These are phyloP conservation scores for Spongilla lacustris DNA, from an alignment of 37 sponge, comb jelly and placozoan species.

Conservation along the genomic window DNA sequence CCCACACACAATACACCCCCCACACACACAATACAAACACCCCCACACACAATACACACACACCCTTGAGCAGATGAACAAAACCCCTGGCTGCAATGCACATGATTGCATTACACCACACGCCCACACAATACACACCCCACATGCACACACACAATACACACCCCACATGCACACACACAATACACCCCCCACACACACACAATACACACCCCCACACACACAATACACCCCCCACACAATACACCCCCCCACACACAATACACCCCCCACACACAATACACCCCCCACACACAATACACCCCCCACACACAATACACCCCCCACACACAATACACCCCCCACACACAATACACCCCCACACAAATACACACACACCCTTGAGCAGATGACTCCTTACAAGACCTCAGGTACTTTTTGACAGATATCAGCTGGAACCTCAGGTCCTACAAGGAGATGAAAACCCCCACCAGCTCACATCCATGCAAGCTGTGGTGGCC, in stretches of 20 bases:
- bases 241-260: slow-evolving; percentile 4
- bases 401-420: slow-evolving; percentile 50
- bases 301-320: slow-evolving; percentile 10
- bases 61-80: neutral
- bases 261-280: neutral
- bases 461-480: neutral
- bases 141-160: neutral
- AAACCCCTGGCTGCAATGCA: neutral
- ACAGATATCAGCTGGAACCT: slow-evolving; percentile 58
- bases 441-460: slow-evolving; percentile 22
- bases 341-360: neutral
- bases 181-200: slow-evolving; percentile 7
- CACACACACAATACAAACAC: slow-evolving; percentile 2
- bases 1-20: slow-evolving; percentile 4
- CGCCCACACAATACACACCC: slow-evolving; percentile 4
- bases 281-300: neutral
- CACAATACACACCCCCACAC: neutral
- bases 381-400: slow-evolving; percentile 3
- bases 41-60: too few relatives aligned
- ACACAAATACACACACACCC: neutral
- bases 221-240: neutral
- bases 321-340: neutral
- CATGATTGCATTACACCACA: neutral
- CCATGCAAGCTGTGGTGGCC: neutral
- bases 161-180: slow-evolving; percentile 1